phyloP scores from a whole-genome alignment of 2,888 invertebrate genomes.

The Dryocosmus kuriphilus region DNA sequence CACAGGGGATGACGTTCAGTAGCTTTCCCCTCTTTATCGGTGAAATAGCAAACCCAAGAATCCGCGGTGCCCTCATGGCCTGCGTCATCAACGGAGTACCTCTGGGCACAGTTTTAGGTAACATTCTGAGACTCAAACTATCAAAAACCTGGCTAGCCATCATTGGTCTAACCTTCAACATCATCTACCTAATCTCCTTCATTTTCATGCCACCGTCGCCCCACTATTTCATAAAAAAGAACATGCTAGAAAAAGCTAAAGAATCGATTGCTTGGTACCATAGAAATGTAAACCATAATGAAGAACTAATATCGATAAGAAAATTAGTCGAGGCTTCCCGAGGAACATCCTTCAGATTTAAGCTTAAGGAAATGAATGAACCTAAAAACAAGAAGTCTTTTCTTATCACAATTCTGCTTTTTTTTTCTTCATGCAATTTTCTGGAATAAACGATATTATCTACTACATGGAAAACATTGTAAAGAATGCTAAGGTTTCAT shows the following conservation, averaged over 20 bases:
- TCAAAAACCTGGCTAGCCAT: constrained; percentile 63
- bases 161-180: constrained; percentile 62
- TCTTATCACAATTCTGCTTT: constrained; percentile 56
- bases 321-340: constrained; percentile 56
- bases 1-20: constrained; percentile 66
- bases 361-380: constrained; percentile 51
- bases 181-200: constrained; percentile 62
- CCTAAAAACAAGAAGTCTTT: constrained; percentile 61
- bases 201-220: constrained; percentile 69
- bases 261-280: constrained; percentile 67
- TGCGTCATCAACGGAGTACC: constrained; percentile 66
- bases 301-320: constrained; percentile 57
- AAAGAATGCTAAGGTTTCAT: constrained; percentile 54
- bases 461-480: constrained; percentile 67
- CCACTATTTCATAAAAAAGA: constrained; percentile 60
- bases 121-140: constrained; percentile 67
- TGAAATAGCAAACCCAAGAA: constrained; percentile 67
- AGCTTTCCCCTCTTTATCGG: constrained; percentile 67
- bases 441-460: constrained; percentile 60
- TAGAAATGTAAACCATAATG: constrained; percentile 58
- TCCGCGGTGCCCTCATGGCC: constrained; percentile 68
- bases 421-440: constrained; percentile 64
- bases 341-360: constrained; percentile 13
- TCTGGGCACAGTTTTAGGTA: constrained; percentile 67
- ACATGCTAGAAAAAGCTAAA: constrained; percentile 60